Base-by-base conservation (phyloP, 2,113 vertebrate species). In the Myrmecobius fasciatus region DNA sequence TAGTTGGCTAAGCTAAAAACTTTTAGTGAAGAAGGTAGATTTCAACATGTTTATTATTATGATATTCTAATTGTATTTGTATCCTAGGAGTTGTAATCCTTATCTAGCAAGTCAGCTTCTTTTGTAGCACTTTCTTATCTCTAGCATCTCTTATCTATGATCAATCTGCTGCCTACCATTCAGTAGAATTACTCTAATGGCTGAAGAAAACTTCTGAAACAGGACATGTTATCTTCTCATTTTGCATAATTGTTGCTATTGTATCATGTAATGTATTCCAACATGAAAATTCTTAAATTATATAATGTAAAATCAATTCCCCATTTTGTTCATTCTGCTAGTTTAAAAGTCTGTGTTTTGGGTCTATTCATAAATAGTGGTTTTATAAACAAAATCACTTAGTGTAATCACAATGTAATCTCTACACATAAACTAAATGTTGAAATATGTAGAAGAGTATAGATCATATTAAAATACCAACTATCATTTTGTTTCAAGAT, bases 351-450 rank as follows among this genome's bases (percentile, higher is more conserved):
- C 94, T 75, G 94, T 60, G 95, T 91, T 89, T 94, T 97, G 89
- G 90, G 31, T 53, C 95, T 96, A 20, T 89, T 97, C 53, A 92
- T 94, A 95, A 75, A 54, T 83, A 11, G 97, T 91, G 94, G 53
- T 95, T 94, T 25, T 90, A 56, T 25, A 91, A 46, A 88, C 11
- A 75, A 75, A 75, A 67, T 67, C 52, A 56, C 20, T 95, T 48
- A 67, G 6, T 92, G 94, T 95, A 95, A 95, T 95, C 94, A 95
- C 24, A 96, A 91, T 92, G n/a, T 96, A 47, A 91, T n/a, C 54
- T 95, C 56, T 93, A 89, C 26, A 46, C 54, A 92, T 93, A 54
- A 51, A 56, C 43, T 28, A 56, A 49, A 94, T 26, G 94, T 90
- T 93, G 93, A 92, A 96, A 95, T 92, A 56, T 75, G 36, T 93